A percentile compares a stretch with the other conserved stretches of the same genome.
phyloP scores from a whole-genome alignment of 2,113 vertebrate genomes.

The Psophia crepitans region DNA sequence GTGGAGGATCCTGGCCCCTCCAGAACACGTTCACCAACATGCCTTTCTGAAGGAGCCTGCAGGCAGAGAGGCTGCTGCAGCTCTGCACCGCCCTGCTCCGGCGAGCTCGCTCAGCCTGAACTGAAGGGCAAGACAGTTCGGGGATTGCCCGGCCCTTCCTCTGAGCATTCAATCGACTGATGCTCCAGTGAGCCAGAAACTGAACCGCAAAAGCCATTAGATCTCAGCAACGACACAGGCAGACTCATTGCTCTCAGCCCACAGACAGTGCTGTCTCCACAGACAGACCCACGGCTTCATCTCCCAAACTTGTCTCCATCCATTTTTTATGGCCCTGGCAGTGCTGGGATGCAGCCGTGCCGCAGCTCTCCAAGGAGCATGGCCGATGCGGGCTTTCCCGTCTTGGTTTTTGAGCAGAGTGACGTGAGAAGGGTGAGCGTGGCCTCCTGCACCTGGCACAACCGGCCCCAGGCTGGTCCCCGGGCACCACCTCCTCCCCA shows the following conservation, averaged over 20 bases:
- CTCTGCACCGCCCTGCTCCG: background rate
- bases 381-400: background rate
- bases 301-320: background rate
- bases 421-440: fast-evolving
- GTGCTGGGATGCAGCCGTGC: background rate
- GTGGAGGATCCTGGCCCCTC: background rate
- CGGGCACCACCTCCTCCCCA: too few species aligned
- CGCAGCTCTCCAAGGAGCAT: fast-evolving
- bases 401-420: background rate
- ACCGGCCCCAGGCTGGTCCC: background rate
- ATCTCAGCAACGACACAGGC: background rate
- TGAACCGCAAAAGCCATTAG: background rate
- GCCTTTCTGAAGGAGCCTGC: background rate
- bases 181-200: constrained; percentile 42
- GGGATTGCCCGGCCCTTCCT: background rate
- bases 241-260: background rate
- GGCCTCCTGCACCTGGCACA: background rate
- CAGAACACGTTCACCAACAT: background rate
- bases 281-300: fast-evolving
- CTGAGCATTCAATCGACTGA: background rate
- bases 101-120: background rate
- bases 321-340: background rate
- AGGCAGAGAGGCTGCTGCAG: background rate
- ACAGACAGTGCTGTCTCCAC: background rate
- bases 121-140: background rate